phyloP scores from a whole-genome alignment of 2,797 vertebrate genomes.

The Oceanodroma leucorhoa region DNA sequence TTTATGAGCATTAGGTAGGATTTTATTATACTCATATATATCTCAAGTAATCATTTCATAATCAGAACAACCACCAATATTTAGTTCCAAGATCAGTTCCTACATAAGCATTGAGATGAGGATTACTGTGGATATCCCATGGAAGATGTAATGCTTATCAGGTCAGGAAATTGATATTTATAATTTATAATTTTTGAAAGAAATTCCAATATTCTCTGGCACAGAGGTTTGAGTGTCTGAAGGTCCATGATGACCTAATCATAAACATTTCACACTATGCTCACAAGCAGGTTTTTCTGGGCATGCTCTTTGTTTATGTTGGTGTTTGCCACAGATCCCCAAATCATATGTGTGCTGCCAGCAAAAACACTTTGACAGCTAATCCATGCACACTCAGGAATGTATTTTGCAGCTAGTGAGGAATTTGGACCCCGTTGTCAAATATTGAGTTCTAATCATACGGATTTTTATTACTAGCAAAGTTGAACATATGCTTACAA shows the following conservation, averaged over 20 bases:
- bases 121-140: slow-evolving; percentile 11
- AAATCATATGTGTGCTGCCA: neutral
- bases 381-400: neutral
- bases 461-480: neutral
- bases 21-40: slow-evolving; percentile 31
- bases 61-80: neutral
- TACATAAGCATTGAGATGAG: neutral
- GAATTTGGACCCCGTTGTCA: neutral
- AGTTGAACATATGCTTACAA: neutral
- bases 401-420: neutral
- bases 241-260: neutral
- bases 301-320: neutral
- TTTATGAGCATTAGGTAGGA: neutral
- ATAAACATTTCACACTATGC: neutral
- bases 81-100: neutral
- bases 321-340: neutral
- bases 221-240: neutral
- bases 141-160: slow-evolving; percentile 2
- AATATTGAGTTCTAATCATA: neutral
- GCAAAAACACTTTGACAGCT: neutral
- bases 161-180: neutral
- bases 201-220: neutral
- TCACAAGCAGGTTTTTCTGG: neutral
- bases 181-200: neutral
- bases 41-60: slow-evolving; percentile 28